Conservation (phyloP, 2,113 vertebrate species). For the Odontophorus gujanensis region DNA sequence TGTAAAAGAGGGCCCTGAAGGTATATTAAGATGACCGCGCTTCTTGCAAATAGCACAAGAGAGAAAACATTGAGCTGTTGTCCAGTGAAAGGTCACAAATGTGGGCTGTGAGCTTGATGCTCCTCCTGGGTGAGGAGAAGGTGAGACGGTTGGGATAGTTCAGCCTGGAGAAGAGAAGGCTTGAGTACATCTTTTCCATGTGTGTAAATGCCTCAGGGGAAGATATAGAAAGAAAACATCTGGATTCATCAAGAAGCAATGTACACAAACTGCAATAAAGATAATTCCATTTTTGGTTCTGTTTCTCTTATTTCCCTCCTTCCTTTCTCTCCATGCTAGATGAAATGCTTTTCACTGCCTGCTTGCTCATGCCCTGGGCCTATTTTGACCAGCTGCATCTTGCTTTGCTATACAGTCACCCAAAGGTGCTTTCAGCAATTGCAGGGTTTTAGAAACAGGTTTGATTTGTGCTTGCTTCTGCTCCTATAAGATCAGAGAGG, state of each 20-base stretch:
- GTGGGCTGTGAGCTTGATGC: background rate
- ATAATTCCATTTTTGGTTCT: background rate
- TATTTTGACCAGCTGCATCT: rapidly evolving
- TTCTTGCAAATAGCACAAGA: background rate
- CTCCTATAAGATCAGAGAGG: background rate
- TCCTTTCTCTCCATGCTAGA: background rate
- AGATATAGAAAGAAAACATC: background rate
- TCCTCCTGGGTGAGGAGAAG: background rate
- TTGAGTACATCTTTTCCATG: background rate
- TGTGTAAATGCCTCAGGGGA: background rate
- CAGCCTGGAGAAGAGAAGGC: background rate
- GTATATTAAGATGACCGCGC: background rate
- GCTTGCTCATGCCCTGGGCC: background rate
- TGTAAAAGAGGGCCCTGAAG: background rate
- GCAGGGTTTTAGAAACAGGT: background rate
- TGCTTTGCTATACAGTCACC: background rate
- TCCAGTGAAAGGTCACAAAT: background rate
- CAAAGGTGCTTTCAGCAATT: rapidly evolving
- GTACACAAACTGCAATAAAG: background rate
- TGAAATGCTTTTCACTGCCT: background rate
- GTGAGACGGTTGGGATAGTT: background rate
- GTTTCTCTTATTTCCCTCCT: background rate
- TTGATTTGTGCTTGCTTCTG: background rate
- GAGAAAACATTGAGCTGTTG: background rate
- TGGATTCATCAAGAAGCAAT: background rate